These are phyloP conservation scores for Lycocerus yunnanus DNA, from an alignment of 2,888 invertebrate species.

Conservation along the genomic window DNA sequence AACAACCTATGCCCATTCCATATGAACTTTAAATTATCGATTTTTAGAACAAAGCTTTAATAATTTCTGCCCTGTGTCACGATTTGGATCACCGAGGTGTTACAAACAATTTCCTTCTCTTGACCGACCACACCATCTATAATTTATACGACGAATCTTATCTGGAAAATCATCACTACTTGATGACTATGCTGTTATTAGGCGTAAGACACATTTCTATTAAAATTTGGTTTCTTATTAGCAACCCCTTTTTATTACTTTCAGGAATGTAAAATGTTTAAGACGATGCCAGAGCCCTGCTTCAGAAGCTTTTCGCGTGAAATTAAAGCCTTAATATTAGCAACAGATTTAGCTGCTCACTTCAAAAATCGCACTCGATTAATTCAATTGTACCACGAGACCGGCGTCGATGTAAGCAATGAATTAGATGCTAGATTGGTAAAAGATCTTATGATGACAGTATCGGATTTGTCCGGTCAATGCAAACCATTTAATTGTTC, in stretches of 20 bases:
- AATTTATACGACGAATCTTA: constrained; percentile 62
- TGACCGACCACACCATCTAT: constrained; percentile 60
- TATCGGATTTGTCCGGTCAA: constrained; percentile 64
- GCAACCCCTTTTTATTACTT: constrained; percentile 18
- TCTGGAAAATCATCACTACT: constrained; percentile 65
- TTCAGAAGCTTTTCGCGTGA: constrained; percentile 57
- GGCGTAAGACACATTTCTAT: constrained; percentile 52
- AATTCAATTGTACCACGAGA: constrained; percentile 58
- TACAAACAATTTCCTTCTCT: constrained; percentile 64
- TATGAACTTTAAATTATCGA: neutral
- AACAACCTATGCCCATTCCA: neutral
- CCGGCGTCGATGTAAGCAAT: constrained; percentile 59
- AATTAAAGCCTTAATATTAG: constrained; percentile 63
- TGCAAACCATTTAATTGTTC: constrained; percentile 64
- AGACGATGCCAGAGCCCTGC: constrained; percentile 51
- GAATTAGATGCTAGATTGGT: constrained; percentile 58
- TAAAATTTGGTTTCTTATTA: neutral
- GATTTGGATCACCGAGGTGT: constrained; percentile 67
- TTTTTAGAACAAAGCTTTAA: constrained; percentile 58
- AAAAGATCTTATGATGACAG: constrained; percentile 65
- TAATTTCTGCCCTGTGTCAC: constrained; percentile 64
- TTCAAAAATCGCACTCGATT: constrained; percentile 61
- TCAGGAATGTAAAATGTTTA: constrained; percentile 61
- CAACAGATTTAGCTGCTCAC: constrained; percentile 64
- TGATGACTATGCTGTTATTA: constrained; percentile 62